phyloP scores from a whole-genome alignment of 2,113 vertebrate species.

The Osmerus mordax region DNA sequence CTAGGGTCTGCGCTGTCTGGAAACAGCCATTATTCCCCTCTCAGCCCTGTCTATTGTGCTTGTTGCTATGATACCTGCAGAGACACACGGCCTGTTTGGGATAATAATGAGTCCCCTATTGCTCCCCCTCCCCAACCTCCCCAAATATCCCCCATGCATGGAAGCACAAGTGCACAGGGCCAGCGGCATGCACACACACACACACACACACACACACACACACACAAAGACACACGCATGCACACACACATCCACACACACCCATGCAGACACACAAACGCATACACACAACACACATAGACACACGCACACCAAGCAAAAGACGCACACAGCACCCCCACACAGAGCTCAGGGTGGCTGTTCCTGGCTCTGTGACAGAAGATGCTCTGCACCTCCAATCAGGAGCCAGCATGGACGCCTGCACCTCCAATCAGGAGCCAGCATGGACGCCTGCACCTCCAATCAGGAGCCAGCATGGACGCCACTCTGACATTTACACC shows the following conservation, averaged over 20 bases:
- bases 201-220: slow-evolving; percentile 11
- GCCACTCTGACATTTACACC: slow-evolving; percentile 50
- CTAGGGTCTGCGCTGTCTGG: slow-evolving; percentile 29
- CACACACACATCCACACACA: slow-evolving; percentile 2
- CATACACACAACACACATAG: slow-evolving; percentile 5
- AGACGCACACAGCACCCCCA: slow-evolving; percentile 18
- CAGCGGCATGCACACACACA: background rate
- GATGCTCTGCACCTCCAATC: slow-evolving; percentile 36
- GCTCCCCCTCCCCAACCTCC: background rate
- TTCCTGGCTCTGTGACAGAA: slow-evolving; percentile 30
- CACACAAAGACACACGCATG: slow-evolving; percentile 1
- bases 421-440: slow-evolving; percentile 42
- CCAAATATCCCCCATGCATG: slow-evolving; percentile 26
- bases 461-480: slow-evolving; percentile 29
- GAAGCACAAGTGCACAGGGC: background rate
- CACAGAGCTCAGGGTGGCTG: slow-evolving; percentile 2
- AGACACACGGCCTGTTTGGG: slow-evolving; percentile 39
- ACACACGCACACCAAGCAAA: slow-evolving; percentile 10
- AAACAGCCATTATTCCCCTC: slow-evolving; percentile 46
- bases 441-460: slow-evolving; percentile 19
- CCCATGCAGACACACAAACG: slow-evolving; percentile 13
- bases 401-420: slow-evolving; percentile 34
- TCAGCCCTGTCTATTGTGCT: slow-evolving; percentile 34
- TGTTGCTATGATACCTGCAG: slow-evolving; percentile 47
- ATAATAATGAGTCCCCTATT: slow-evolving; percentile 52